Conservation (phyloP, 2,797 vertebrate species). For the Onychomys arenicola region DNA sequence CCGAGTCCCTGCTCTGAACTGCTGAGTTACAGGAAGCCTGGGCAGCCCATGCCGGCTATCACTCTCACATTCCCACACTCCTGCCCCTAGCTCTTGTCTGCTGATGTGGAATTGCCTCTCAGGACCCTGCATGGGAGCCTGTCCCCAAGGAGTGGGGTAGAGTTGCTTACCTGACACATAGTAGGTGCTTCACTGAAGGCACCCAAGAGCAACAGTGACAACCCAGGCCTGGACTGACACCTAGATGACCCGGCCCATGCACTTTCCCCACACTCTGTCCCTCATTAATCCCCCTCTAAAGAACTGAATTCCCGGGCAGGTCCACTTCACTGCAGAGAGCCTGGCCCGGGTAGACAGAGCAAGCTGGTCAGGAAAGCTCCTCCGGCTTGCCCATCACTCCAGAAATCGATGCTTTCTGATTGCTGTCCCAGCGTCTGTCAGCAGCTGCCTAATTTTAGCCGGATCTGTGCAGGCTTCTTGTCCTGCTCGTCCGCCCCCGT, state of each 20-base stretch:
- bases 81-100: neutral
- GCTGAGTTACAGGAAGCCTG: neutral
- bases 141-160: rapidly evolving
- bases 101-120: neutral
- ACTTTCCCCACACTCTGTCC: rapidly evolving
- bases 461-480: conserved; percentile 46
- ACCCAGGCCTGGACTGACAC: neutral
- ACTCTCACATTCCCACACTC: neutral
- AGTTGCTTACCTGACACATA: too few species aligned
- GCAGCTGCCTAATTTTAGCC: conserved; percentile 62
- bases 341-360: neutral
- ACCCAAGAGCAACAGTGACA: rapidly evolving
- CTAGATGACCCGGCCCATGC: neutral
- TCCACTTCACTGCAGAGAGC: neutral
- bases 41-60: rapidly evolving
- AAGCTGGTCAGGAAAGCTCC: conserved; percentile 26
- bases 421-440: conserved; percentile 73
- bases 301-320: neutral
- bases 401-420: conserved; percentile 76
- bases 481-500: neutral
- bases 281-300: conserved; percentile 14
- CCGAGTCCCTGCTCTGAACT: rapidly evolving
- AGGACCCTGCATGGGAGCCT: neutral
- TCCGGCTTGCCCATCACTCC: conserved; percentile 51
- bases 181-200: neutral